Evolutionary conservation across 2,797 vertebrate genomes (phyloP), one percentile per base, ranked within the genome.

Genomic region (Podarcis siculus): DNA sequence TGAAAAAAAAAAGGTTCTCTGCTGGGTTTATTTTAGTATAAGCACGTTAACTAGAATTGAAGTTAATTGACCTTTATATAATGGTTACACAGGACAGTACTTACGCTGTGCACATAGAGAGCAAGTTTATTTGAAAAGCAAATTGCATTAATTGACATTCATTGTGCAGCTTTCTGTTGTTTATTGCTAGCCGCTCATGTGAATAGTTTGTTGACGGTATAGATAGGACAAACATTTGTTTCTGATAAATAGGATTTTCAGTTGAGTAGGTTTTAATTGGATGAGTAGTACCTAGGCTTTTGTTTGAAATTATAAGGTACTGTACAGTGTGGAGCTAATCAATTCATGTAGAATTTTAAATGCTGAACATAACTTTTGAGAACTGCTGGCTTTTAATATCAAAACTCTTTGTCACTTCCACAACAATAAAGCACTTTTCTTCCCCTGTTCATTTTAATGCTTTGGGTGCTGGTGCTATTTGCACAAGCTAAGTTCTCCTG

Each of bases 261-360:
- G 93, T 94, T 97, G 96, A 95, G 91, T 95, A 96, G 83, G 91
- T 97, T 97, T 97, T 97, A 97, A 96, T 97, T 96, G 96, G 95
- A 95, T 91, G 95, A 95, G 85, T 73, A 89, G 83, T 94, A 90
- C 35, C 86, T 92, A 73, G 93, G 90, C 78, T 93, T 94, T 79
- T 66, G 93, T 95, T 94, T 91, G 73, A 95, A 94, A 91, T 72
- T 84, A 21, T 88, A 87, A 94, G 87, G 86, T 93, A 91, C 93
- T 91, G 13, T 87, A 82, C 75, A 87, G 13, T 92, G 86, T 86
- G 89, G 91, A 93, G 19, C 84, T 94, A 92, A 94, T 95, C 86
- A 89, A 95, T 82, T 92, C 95, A 89, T 87, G 83, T 85, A 86
- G 83, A 91, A 92, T 94, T 81, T 92, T 86, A 90, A 91, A 69